Evolutionary conservation across 1,140 invertebrate species (phyloP), one percentile per base, ranked within the genome.

Genomic region (Paraescarpia echinospica): DNA sequence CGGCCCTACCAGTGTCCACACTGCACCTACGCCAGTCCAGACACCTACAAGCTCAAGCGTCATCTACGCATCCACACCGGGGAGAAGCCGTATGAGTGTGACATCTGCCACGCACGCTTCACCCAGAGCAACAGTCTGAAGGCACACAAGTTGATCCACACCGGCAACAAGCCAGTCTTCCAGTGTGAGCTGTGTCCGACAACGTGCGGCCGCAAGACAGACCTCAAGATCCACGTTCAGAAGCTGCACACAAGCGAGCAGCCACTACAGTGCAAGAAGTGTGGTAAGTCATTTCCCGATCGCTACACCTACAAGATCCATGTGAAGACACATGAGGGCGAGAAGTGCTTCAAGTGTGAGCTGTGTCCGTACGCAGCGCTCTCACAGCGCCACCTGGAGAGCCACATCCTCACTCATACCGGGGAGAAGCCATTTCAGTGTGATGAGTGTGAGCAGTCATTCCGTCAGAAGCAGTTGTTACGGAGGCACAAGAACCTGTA

Each of bases 281-380:
- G 99, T 96, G 98, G 98, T 4, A 98, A 99, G 96, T 97, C 97
- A 92, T 99, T 99, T 96, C 98, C 98, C 0, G 99, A 99, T 96
- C 97, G 77, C n/a, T 92, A 92, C 88, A 93, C 95, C 12, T 93
- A 92, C 91, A 93, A 92, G 89, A 94, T 98, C 90, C 97, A 98
- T 95, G 97, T 97, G 94, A 98, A 99, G 97, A 98, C 98, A 1
- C 99, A 99, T 94, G 98, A 99, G 95, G 99, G 99, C 1, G 99
- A 99, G 96, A 99, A 99, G 95, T 99, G 98, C 96, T 99, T 98
- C 96, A 99, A 98, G 95, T 99, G 99, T 96, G 98, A 98, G 93
- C 96, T 99, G 1, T 99, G 99, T 96, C 98, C 98, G 0, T 99
- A 99, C 96, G 98, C 98, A 0, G 99, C 98, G 0, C 98, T 98